These are phyloP conservation scores for Lates calcarifer DNA, from an alignment of 2,113 vertebrate genomes.

Conservation along the genomic window DNA sequence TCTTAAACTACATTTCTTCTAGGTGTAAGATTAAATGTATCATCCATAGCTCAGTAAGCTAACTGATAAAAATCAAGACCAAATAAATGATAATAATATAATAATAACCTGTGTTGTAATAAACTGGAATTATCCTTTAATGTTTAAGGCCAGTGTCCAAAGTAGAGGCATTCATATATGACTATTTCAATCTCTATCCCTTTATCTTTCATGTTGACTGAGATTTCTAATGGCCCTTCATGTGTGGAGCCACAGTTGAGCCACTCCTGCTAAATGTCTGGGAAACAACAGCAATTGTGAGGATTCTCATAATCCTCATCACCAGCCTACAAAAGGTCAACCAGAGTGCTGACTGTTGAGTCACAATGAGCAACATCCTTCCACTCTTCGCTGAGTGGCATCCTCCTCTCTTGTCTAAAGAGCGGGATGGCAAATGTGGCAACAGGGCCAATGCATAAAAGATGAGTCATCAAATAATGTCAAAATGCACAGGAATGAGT, in stretches of 20 bases:
- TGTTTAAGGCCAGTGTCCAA: background rate
- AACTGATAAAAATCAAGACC: background rate
- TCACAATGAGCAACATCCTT: conserved; percentile 6
- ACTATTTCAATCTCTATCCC: no score
- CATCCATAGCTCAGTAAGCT: no score
- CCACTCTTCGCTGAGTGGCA: conserved; percentile 26
- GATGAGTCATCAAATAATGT: conserved; percentile 49
- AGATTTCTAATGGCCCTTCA: background rate
- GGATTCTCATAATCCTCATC: background rate
- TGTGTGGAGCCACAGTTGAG: background rate
- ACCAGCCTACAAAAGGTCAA: conserved; percentile 41
- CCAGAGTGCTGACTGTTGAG: background rate
- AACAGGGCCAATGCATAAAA: conserved; percentile 53
- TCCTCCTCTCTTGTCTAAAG: conserved; percentile 11
- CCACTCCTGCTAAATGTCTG: background rate
- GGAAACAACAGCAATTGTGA: conserved; percentile 1
- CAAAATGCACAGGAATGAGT: conserved; percentile 39
- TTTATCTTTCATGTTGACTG: background rate
- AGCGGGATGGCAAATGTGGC: background rate
- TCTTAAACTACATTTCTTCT: no score
- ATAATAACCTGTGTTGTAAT: background rate
- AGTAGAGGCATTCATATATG: background rate
- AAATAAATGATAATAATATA: no score
- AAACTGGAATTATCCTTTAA: background rate
- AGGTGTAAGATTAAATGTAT: no score